phyloP scores from a whole-genome alignment of 2,113 vertebrate species.

The Plestiodon gilberti region DNA sequence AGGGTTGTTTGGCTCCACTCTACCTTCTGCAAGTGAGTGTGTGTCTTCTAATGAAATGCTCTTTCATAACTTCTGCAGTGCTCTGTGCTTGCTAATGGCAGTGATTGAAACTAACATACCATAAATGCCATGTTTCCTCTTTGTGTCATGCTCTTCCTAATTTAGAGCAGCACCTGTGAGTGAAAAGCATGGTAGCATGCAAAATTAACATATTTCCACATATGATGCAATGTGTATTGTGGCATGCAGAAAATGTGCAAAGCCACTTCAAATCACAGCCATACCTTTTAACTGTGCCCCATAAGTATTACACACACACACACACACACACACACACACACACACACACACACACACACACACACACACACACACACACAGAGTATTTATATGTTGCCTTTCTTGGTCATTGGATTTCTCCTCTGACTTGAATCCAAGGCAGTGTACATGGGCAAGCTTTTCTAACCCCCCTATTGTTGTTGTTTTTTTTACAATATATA shows the following conservation, averaged over 20 bases:
- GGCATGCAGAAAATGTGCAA: not conserved
- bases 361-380: no score
- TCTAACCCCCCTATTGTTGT: no score
- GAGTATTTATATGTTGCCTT: no score
- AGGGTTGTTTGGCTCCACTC: constrained; percentile 10
- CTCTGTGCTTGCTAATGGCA: not conserved
- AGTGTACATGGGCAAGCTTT: no score
- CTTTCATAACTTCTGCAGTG: not conserved
- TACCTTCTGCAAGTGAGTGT: not conserved
- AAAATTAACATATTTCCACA: not conserved
- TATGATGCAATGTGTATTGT: not conserved
- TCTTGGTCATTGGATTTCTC: no score
- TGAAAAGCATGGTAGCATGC: not conserved
- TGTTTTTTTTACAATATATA: no score
- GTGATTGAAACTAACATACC: not conserved
- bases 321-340: no score
- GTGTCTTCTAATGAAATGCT: constrained; percentile 15
- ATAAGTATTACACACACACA: no score
- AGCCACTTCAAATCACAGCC: not conserved
- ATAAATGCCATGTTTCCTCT: not conserved
- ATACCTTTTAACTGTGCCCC: not conserved
- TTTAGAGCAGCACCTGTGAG: not conserved
- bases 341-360: no score
- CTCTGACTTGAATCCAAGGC: no score
- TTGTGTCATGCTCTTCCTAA: not conserved